Percentiles rank a stretch among this genome's conserved stretches.
Evolutionary conservation across 2,888 invertebrate genomes (phyloP).

Genomic region (Cryptocephalus moraei): DNA sequence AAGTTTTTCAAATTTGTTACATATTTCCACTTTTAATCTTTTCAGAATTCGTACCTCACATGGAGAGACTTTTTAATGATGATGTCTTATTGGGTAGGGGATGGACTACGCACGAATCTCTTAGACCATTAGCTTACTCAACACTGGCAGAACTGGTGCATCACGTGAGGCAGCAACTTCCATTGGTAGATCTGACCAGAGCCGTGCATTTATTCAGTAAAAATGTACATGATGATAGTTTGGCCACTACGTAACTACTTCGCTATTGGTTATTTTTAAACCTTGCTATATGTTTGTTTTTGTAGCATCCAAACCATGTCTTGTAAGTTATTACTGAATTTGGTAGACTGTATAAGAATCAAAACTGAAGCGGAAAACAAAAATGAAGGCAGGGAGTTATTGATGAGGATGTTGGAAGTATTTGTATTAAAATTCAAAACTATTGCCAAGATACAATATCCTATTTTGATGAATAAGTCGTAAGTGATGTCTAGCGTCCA

Average conservation of each 20-base stretch:
- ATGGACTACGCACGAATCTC: conserved; percentile 91
- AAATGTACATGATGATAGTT: conserved; percentile 92
- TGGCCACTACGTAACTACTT: conserved; percentile 62
- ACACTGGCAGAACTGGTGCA: conserved; percentile 95
- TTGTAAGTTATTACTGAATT: conserved; percentile 85
- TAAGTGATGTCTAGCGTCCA: background rate
- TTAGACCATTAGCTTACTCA: conserved; percentile 90
- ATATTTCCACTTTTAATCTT: background rate
- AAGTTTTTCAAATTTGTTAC: background rate
- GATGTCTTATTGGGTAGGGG: conserved; percentile 87
- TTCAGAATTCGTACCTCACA: conserved; percentile 85
- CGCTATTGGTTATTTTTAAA: too few species aligned
- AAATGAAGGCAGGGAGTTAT: conserved; percentile 64
- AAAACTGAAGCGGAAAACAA: conserved; percentile 69
- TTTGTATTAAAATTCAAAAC: conserved; percentile 95
- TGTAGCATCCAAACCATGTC: conserved; percentile 91
- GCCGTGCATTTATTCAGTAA: conserved; percentile 92
- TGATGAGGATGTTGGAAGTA: conserved; percentile 88
- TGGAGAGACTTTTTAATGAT: conserved; percentile 93
- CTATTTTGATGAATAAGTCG: conserved; percentile 75
- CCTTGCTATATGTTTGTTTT: conserved; percentile 4
- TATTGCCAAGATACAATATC: conserved; percentile 86
- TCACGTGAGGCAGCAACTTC: conserved; percentile 81
- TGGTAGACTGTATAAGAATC: conserved; percentile 87
- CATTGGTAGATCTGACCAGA: conserved; percentile 71